Percentiles rank a stretch among this genome's conserved stretches.
Evolutionary conservation across 2,113 vertebrate genomes (phyloP).

Genomic region (Alethe castanea): DNA sequence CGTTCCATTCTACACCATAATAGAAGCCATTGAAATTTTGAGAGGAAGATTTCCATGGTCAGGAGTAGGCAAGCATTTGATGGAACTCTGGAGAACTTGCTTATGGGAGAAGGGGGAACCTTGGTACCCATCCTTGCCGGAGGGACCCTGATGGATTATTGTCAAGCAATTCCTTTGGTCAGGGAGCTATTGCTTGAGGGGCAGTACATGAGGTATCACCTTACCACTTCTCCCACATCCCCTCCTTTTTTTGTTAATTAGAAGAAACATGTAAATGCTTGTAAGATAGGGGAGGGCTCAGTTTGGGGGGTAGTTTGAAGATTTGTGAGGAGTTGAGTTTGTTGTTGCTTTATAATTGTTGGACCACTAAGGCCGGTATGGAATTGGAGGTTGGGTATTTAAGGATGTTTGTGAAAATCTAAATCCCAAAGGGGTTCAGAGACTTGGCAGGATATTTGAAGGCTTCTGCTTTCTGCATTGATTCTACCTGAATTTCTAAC

Average conservation of each 20-base stretch:
- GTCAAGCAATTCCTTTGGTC: not conserved
- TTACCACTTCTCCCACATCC: not conserved
- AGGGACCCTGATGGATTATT: not conserved
- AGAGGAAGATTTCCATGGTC: not conserved
- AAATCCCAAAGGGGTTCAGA: not conserved
- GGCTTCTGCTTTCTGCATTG: not conserved
- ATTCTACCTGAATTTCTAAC: not conserved
- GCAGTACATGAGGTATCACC: not conserved
- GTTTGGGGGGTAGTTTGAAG: not conserved
- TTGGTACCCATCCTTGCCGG: not conserved
- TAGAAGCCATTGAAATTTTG: not conserved
- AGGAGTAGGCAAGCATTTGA: not conserved
- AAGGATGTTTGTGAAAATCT: not conserved
- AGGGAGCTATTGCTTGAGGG: not conserved
- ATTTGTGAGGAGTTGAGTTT: not conserved
- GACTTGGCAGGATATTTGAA: not conserved
- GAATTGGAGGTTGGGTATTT: not conserved
- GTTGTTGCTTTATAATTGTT: not conserved
- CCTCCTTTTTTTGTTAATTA: rapidly evolving
- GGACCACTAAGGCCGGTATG: not conserved
- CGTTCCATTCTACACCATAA: not conserved
- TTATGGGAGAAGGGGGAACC: not conserved
- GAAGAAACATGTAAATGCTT: not conserved
- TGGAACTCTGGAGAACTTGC: not conserved
- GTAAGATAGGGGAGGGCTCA: not conserved